Evolutionary conservation across 2,113 vertebrate species (phyloP).

Genomic region (Trematomus loennbergii): DNA sequence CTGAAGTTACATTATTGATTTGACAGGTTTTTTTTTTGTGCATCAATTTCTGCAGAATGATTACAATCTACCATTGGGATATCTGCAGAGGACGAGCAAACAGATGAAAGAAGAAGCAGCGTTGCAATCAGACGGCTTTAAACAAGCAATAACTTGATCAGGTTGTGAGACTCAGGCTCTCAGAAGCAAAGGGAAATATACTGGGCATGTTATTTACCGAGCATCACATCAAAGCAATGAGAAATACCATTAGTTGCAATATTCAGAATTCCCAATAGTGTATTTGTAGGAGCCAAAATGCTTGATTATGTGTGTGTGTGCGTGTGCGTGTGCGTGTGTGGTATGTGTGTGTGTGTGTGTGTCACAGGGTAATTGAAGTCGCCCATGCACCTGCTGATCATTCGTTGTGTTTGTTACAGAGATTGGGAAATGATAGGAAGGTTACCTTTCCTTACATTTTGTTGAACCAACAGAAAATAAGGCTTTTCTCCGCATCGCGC

Average conservation of each 20-base stretch:
- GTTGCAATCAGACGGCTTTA: neutral
- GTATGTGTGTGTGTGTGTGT: too few species aligned
- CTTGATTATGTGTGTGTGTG: too few species aligned
- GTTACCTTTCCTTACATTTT: too few species aligned
- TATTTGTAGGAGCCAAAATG: too few species aligned
- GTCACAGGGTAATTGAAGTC: too few species aligned
- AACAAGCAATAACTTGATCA: neutral
- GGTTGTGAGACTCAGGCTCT: neutral
- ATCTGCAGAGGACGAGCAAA: neutral
- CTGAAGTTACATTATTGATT: neutral
- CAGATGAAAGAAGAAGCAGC: neutral
- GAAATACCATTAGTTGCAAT: neutral
- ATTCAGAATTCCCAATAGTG: neutral
- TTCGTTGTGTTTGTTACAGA: too few species aligned
- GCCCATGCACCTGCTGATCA: too few species aligned
- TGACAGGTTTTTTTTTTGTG: neutral
- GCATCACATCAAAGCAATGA: neutral
- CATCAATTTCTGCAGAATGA: neutral
- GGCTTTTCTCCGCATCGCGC: too few species aligned
- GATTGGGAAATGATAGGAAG: too few species aligned
- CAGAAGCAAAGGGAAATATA: neutral
- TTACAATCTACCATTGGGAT: neutral
- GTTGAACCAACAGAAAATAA: too few species aligned
- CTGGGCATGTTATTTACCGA: neutral
- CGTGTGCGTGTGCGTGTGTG: too few species aligned